Base-by-base conservation (phyloP, 2,113 vertebrate species). In the Burhinus oedicnemus region DNA sequence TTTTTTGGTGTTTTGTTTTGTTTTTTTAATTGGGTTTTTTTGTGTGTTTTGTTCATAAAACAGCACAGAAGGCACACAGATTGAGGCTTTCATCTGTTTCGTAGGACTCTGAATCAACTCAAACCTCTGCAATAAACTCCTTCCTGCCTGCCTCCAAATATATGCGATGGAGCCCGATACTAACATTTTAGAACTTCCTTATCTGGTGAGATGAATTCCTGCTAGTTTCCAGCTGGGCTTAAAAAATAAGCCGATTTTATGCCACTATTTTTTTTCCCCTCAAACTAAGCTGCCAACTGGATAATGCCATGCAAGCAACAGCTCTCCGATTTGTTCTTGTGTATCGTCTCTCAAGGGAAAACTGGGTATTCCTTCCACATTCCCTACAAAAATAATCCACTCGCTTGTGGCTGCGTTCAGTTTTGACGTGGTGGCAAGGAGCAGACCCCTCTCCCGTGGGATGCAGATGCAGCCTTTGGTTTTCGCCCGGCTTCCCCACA, bases 191-290 rank as follows among this genome's bases (percentile, higher is more conserved):
- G 65, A 90, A 86, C 19, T 10, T 65, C 49, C 36, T 89, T 68
- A 79, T 87, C 88, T 8, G 6, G n/a, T 0, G 57, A 93, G 74
- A 93, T 95, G 55, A 95, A 94, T 91, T 91, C 71, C 42, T 1
- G 1, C 45, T 54, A 18, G 36, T 68, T 95, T 91, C 81, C 91
- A 85, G 83, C 60, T 77, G 71, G 74, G 75, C 71, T 89, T 91
- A 89, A 85, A 89, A 82, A 93, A 74, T 93, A 95, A 97, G 93
- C 78, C 6, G 79, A 96, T 94, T 95, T 95, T 64, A 64, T 47
- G 75, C 38, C 78, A 25, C 89, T 94, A 23, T 87, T 64, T 51
- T 74, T 79, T 45, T 16, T 47, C n/a, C n/a, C 34, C 52, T 64
- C 57, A 70, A 64, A 72, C 66, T 83, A 91, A 95, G 93, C 91